These are phyloP conservation scores for Remorina albescens DNA, from an alignment of 2,797 vertebrate genomes.

Conservation along the genomic window DNA sequence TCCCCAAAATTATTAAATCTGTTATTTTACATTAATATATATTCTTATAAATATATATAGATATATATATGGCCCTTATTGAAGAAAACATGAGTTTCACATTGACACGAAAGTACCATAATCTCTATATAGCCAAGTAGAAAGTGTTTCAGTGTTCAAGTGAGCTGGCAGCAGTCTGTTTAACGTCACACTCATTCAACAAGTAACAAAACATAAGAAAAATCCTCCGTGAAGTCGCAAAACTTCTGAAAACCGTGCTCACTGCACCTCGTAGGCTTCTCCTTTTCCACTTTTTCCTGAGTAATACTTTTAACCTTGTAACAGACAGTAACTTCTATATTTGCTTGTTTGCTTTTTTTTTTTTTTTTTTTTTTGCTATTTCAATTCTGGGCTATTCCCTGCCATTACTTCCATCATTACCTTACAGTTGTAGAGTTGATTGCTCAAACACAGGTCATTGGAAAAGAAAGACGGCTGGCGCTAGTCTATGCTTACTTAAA, in stretches of 20 bases:
- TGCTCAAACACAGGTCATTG: conserved; percentile 90
- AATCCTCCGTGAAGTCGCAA: conserved; percentile 74
- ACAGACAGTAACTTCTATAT: conserved; percentile 75
- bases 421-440: conserved; percentile 89
- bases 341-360: conserved; percentile 66
- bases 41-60: conserved; percentile 83
- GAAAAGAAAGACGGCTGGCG: conserved; percentile 70
- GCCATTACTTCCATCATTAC: conserved; percentile 84
- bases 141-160: conserved; percentile 90
- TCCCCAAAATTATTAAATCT: conserved; percentile 79
- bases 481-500: conserved; percentile 79
- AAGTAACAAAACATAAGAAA: conserved; percentile 77
- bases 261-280: conserved; percentile 75
- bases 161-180: conserved; percentile 85
- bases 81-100: conserved; percentile 86
- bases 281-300: conserved; percentile 86
- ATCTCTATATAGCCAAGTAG: conserved; percentile 88
- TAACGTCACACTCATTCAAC: conserved; percentile 80
- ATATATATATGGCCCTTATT: conserved; percentile 87
- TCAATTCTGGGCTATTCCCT: conserved; percentile 94
- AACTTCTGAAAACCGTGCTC: conserved; percentile 75
- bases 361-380: conserved; percentile 87
- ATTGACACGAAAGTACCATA: conserved; percentile 88
- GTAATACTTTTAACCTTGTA: conserved; percentile 89
- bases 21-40: conserved; percentile 82